A percentile compares a stretch with the other conserved stretches of the same genome.
These are phyloP conservation scores for Yponomeuta malinellus DNA, from an alignment of 2,888 invertebrate genomes.

Conservation along the genomic window DNA sequence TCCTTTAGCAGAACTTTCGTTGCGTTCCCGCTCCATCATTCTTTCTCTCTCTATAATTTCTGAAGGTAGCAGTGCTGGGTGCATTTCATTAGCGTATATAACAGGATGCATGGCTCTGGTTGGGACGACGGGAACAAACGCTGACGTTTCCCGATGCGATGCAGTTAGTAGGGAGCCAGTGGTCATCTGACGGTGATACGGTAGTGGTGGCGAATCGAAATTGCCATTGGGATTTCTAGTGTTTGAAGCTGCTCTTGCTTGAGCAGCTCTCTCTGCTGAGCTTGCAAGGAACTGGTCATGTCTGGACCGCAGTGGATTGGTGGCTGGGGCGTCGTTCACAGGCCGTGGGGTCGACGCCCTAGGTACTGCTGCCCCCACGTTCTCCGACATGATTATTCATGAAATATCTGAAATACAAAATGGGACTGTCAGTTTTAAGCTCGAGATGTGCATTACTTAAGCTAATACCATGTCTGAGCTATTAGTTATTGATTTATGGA, in stretches of 20 bases:
- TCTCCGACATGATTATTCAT: slow-evolving; percentile 65
- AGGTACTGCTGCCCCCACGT: slow-evolving; percentile 60
- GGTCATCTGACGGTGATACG: slow-evolving; percentile 80
- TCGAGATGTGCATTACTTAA: background rate
- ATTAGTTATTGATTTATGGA: slow-evolving; percentile 67
- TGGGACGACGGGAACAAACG: slow-evolving; percentile 92
- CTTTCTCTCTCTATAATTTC: slow-evolving; percentile 76
- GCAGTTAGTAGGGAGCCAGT: slow-evolving; percentile 61
- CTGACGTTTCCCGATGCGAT: slow-evolving; percentile 86
- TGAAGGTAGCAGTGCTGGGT: slow-evolving; percentile 78
- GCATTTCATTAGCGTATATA: slow-evolving; percentile 82
- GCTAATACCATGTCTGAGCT: background rate
- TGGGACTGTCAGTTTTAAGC: slow-evolving; percentile 17
- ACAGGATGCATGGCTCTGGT: slow-evolving; percentile 84
- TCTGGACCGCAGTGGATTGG: slow-evolving; percentile 67
- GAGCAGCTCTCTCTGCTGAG: slow-evolving; percentile 63
- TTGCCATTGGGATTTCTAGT: slow-evolving; percentile 69
- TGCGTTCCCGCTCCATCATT: slow-evolving; percentile 63
- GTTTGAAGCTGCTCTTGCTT: slow-evolving; percentile 66
- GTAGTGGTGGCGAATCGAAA: slow-evolving; percentile 79
- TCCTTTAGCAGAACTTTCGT: slow-evolving; percentile 63
- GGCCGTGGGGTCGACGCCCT: slow-evolving; percentile 71
- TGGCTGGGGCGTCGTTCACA: slow-evolving; percentile 60
- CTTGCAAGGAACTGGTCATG: slow-evolving; percentile 78
- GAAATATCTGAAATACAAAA: slow-evolving; percentile 52